Percentiles rank a stretch among this genome's conserved stretches.
phyloP scores from a whole-genome alignment of 2,888 invertebrate genomes.

The Brachylomia viminalis region DNA sequence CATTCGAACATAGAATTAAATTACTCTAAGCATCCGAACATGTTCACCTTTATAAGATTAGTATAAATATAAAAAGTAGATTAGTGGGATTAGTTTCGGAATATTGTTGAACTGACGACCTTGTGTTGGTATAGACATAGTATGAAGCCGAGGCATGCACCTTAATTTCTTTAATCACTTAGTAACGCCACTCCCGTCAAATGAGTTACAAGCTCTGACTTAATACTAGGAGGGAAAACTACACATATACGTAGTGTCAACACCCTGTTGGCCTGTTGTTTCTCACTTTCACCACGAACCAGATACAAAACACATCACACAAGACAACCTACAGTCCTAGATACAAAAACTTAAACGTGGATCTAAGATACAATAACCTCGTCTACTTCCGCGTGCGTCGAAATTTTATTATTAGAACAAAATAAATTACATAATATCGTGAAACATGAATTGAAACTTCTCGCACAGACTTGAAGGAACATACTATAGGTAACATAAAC shows the following conservation, averaged over 20 bases:
- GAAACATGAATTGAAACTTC: background rate
- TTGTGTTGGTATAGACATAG: background rate
- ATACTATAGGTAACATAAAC: background rate
- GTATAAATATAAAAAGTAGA: background rate
- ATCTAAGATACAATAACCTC: constrained; percentile 32
- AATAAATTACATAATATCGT: background rate
- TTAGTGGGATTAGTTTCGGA: background rate
- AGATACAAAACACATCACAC: constrained; percentile 1
- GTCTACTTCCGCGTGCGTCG: constrained; percentile 10
- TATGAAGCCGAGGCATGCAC: background rate
- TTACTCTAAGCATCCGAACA: background rate
- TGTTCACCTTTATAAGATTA: background rate
- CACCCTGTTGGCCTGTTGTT: background rate
- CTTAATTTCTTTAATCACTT: constrained; percentile 40
- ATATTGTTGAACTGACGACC: background rate
- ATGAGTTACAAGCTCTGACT: constrained; percentile 20
- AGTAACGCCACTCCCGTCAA: constrained; percentile 25
- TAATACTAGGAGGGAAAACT: background rate
- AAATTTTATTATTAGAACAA: constrained; percentile 9
- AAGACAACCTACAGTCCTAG: background rate
- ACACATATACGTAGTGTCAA: constrained; percentile 18
- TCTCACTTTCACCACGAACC: constrained; percentile 26
- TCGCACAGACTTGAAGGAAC: background rate
- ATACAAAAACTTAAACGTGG: constrained; percentile 1
- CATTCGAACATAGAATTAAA: background rate